These are phyloP conservation scores for Cephus rjabovi DNA, from an alignment of 2,888 invertebrate species.

Conservation along the genomic window DNA sequence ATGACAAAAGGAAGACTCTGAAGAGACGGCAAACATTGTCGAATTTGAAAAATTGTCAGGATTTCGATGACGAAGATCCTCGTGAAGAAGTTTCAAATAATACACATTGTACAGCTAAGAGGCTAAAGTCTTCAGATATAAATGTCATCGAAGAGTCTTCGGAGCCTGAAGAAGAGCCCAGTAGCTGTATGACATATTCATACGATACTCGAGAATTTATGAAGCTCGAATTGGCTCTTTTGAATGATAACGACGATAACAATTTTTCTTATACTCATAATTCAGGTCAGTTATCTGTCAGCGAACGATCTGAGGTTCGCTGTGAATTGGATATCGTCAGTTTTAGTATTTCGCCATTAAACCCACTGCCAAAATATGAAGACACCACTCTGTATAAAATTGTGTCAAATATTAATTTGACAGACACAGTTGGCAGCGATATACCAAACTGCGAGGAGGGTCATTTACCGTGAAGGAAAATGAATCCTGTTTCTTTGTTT, in stretches of 20 bases:
- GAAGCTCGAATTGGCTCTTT: conserved; percentile 36
- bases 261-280: background rate
- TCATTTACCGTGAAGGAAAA: too few relatives aligned
- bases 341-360: conserved; percentile 22
- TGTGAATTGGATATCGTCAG: background rate
- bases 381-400: conserved; percentile 43
- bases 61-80: background rate
- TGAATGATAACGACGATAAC: conserved; percentile 6
- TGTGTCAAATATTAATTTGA: conserved; percentile 40
- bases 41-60: background rate
- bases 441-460: background rate
- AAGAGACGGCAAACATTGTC: too few relatives aligned
- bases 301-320: too few relatives aligned
- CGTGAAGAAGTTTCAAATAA: background rate
- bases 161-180: background rate
- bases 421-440: conserved; percentile 19
- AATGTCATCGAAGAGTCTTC: background rate
- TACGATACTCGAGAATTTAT: conserved; percentile 53
- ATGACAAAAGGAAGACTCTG: too few relatives aligned
- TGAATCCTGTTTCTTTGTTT: too few relatives aligned
- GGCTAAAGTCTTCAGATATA: background rate
- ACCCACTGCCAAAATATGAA: conserved; percentile 39
- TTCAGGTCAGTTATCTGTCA: too few relatives aligned
- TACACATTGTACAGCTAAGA: background rate
- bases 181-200: conserved; percentile 37